A percentile compares a stretch with the other conserved stretches of the same genome.
phyloP scores from a whole-genome alignment of 2,888 invertebrate genomes.

The Troides oblongomaculatus region DNA sequence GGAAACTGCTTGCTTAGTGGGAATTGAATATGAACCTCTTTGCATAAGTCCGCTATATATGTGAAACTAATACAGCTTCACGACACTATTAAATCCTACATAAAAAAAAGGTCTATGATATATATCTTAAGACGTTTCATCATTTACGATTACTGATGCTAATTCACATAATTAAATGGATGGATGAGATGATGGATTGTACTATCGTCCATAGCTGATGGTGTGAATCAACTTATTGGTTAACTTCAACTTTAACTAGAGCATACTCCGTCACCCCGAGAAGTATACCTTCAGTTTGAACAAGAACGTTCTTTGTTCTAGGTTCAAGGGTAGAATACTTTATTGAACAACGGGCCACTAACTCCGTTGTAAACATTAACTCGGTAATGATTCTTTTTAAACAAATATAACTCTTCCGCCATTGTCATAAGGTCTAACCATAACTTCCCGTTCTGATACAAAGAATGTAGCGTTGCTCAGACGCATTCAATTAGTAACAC shows the following conservation, averaged over 20 bases:
- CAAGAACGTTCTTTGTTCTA: slow-evolving; percentile 53
- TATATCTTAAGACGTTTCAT: too few relatives aligned
- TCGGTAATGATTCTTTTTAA: slow-evolving; percentile 4
- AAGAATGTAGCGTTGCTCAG: slow-evolving; percentile 18
- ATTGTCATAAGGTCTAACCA: neutral
- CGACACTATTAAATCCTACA: too few relatives aligned
- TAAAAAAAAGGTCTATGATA: too few relatives aligned
- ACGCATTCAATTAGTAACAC: slow-evolving; percentile 22
- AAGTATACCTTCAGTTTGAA: slow-evolving; percentile 58
- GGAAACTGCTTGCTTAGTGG: too few relatives aligned
- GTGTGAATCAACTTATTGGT: too few relatives aligned
- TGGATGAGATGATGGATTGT: too few relatives aligned
- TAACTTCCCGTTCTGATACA: neutral
- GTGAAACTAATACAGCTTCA: too few relatives aligned
- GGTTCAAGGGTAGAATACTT: slow-evolving; percentile 62
- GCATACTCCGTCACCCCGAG: neutral
- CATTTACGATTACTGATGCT: too few relatives aligned
- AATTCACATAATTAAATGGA: too few relatives aligned
- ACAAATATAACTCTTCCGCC: neutral
- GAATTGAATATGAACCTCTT: too few relatives aligned
- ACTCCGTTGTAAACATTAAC: slow-evolving; percentile 34
- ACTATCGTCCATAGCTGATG: too few relatives aligned
- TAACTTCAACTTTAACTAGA: neutral
- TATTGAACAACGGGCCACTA: slow-evolving; percentile 35
- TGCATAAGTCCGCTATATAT: too few relatives aligned